Conservation (phyloP, 2,113 vertebrate genomes). For the Thinocorus orbignyianus region DNA sequence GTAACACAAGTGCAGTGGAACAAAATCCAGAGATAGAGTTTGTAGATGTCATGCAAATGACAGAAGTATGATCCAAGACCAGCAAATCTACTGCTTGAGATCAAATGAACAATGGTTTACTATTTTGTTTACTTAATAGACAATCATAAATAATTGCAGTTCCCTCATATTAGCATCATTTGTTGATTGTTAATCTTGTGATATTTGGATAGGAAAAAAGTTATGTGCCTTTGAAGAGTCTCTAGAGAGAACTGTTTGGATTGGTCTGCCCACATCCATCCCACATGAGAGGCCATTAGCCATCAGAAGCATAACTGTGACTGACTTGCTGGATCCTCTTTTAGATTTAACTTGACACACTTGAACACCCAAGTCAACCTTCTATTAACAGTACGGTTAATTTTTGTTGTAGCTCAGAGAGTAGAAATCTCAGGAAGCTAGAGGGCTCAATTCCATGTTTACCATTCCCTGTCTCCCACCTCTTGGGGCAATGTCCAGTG, state of each 20-base stretch:
- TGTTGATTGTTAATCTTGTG: not conserved
- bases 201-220: not conserved
- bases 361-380: not conserved
- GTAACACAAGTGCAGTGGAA: not conserved
- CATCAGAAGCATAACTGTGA: not conserved
- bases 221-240: not conserved
- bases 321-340: not conserved
- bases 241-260: not conserved
- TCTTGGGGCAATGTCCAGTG: not conserved
- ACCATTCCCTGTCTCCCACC: not conserved
- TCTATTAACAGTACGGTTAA: not conserved
- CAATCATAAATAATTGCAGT: not conserved
- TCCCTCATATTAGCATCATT: not conserved
- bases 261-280: not conserved
- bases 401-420: not conserved
- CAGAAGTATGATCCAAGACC: not conserved
- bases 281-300: not conserved
- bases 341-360: not conserved
- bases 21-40: not conserved
- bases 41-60: not conserved
- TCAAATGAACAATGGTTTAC: not conserved
- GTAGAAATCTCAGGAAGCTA: not conserved
- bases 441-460: not conserved
- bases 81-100: not conserved
- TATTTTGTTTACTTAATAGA: not conserved